A percentile compares a stretch with the other conserved stretches of the same genome.
These are phyloP conservation scores for Leptogaster cylindrica DNA, from an alignment of 2,888 invertebrate species.

Conservation along the genomic window DNA sequence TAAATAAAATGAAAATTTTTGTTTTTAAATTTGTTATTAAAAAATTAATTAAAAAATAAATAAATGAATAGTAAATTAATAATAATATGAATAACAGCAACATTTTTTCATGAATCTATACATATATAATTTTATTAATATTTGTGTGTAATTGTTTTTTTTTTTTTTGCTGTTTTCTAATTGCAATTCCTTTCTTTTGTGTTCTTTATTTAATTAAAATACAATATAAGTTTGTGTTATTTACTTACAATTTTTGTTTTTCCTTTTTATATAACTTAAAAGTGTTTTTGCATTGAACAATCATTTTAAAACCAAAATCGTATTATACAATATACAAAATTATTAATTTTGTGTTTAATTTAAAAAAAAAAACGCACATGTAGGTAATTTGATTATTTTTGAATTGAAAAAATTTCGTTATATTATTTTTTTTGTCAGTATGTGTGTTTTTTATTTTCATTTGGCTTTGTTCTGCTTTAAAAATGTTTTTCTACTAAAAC, in stretches of 20 bases:
- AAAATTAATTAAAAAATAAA: too few relatives aligned
- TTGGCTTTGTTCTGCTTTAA: too few relatives aligned
- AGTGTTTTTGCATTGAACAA: too few relatives aligned
- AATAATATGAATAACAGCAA: background rate
- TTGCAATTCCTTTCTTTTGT: constrained; percentile 45
- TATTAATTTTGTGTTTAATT: too few relatives aligned
- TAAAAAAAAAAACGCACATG: too few relatives aligned
- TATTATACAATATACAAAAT: too few relatives aligned
- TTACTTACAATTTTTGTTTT: constrained; percentile 25
- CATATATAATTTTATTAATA: constrained; percentile 8
- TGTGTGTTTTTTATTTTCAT: constrained; percentile 43
- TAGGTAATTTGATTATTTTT: constrained; percentile 36
- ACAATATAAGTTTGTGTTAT: background rate
- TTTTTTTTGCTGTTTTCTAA: constrained; percentile 25
- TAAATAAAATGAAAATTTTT: constrained; percentile 5
- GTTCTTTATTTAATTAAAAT: constrained; percentile 31
- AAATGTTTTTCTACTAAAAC: too few relatives aligned
- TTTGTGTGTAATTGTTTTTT: constrained; percentile 24
- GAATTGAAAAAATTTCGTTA: too few relatives aligned
- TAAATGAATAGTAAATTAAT: too few relatives aligned
- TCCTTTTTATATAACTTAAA: background rate
- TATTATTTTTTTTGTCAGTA: constrained; percentile 34
- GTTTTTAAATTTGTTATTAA: constrained; percentile 8
- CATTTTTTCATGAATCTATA: background rate
- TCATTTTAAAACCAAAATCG: too few relatives aligned